A percentile compares a stretch with the other conserved stretches of the same genome.
phyloP scores from a whole-genome alignment of 2,113 vertebrate genomes.

The Cranoglanis bouderius region DNA sequence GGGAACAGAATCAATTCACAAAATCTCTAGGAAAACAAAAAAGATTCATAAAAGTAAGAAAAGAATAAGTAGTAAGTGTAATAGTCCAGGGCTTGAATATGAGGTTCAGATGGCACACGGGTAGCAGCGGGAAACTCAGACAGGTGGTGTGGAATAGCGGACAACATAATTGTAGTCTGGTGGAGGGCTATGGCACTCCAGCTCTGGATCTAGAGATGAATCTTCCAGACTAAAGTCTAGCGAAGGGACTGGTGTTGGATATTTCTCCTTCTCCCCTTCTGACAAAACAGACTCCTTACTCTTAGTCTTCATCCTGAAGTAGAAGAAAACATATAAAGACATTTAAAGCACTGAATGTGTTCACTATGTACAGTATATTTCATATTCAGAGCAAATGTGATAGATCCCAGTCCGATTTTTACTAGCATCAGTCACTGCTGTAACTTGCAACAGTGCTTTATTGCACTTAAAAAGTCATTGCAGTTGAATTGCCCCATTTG shows the following conservation, averaged over 20 bases:
- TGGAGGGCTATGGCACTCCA: conserved; percentile 91
- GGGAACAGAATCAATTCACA: conserved; percentile 23
- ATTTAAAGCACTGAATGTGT: not conserved
- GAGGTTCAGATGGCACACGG: not conserved
- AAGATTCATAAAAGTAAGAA: conserved; percentile 3
- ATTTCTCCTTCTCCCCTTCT: conserved; percentile 80
- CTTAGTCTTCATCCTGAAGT: conserved; percentile 81
- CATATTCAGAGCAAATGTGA: not conserved
- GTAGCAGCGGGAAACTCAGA: conserved; percentile 65
- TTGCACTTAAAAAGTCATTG: not conserved
- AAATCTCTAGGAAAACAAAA: not conserved
- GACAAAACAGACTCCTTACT: conserved; percentile 84
- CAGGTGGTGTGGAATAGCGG: conserved; percentile 85
- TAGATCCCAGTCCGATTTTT: not conserved
- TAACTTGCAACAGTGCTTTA: not conserved
- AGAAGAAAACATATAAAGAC: conserved; percentile 19
- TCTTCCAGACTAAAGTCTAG: conserved; percentile 83
- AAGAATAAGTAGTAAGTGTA: conserved; percentile 41
- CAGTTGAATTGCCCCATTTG: conserved; percentile 58
- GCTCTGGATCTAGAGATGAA: conserved; percentile 77
- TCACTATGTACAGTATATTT: not conserved
- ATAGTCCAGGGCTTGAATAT: not conserved
- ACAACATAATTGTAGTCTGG: conserved; percentile 90
- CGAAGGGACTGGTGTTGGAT: conserved; percentile 64
- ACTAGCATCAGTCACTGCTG: not conserved